A percentile compares a stretch with the other conserved stretches of the same genome.
phyloP scores from a whole-genome alignment of 2,888 invertebrate species.

The Escarpia spicata region DNA sequence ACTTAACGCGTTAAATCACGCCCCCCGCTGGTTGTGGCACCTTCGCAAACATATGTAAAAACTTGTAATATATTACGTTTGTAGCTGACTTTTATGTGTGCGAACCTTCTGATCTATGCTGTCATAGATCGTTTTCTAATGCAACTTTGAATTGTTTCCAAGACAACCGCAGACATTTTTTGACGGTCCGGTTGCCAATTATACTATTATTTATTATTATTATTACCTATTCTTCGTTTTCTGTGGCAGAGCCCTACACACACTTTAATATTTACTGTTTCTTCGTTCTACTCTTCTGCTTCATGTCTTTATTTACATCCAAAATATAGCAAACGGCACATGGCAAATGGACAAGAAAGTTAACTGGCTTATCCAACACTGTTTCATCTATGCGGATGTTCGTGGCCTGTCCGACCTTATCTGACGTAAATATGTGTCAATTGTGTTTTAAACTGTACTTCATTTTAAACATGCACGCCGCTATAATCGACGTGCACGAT shows the following conservation, averaged over 20 bases:
- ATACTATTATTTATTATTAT: too few relatives aligned
- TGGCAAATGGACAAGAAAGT: neutral
- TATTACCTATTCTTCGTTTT: too few relatives aligned
- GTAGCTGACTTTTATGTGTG: neutral
- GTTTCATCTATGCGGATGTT: neutral
- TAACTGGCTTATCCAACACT: neutral
- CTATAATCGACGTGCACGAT: too few relatives aligned
- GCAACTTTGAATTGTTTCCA: neutral
- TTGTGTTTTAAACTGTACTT: neutral
- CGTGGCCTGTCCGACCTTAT: neutral
- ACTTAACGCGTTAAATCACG: too few relatives aligned
- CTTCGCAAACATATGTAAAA: neutral
- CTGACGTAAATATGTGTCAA: neutral
- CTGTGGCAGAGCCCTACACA: too few relatives aligned
- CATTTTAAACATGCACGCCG: too few relatives aligned
- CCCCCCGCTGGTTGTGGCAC: neutral
- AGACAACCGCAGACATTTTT: too few relatives aligned
- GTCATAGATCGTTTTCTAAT: neutral
- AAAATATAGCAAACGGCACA: neutral
- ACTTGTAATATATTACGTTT: neutral
- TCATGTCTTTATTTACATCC: neutral
- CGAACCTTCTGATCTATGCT: neutral
- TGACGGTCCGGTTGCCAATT: too few relatives aligned
- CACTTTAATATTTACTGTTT: neutral
- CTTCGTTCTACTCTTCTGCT: neutral